A percentile compares a stretch with the other conserved stretches of the same genome.
Conservation (phyloP, 1,140 invertebrate species). For the Atta colombica region DNA sequence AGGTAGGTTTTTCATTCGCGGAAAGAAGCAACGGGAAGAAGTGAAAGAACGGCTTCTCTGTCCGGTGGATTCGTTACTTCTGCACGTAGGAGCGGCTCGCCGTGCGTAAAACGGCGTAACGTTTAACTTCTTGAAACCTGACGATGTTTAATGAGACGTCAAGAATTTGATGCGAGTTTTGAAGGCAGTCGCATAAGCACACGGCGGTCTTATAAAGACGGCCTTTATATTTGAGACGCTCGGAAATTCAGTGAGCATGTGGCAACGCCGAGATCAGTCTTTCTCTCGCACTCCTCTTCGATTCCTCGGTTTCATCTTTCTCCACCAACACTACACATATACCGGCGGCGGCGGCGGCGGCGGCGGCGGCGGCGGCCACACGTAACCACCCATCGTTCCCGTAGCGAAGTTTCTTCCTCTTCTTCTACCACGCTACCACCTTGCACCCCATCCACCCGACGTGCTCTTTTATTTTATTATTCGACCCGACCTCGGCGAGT, state of each 20-base stretch:
- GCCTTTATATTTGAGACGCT: constrained; percentile 78
- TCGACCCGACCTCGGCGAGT: constrained; percentile 79
- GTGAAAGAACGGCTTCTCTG: constrained; percentile 52
- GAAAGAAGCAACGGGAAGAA: background rate
- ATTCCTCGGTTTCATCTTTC: constrained; percentile 49
- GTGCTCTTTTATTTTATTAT: constrained; percentile 78
- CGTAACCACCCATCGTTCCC: constrained; percentile 62
- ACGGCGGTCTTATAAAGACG: constrained; percentile 75
- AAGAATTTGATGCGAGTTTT: constrained; percentile 77
- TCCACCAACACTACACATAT: constrained; percentile 24
- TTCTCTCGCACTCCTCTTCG: constrained; percentile 51
- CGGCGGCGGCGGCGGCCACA: background rate
- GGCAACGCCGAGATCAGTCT: constrained; percentile 77
- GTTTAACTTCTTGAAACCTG: constrained; percentile 72
- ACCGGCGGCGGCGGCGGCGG: background rate
- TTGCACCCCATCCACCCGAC: constrained; percentile 75
- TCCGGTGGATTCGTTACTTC: constrained; percentile 54
- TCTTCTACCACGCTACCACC: constrained; percentile 79
- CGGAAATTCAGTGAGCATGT: constrained; percentile 81
- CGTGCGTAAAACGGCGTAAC: constrained; percentile 49
- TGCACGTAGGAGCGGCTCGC: constrained; percentile 21
- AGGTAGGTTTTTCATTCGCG: background rate
- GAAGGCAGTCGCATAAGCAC: constrained; percentile 61
- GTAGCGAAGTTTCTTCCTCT: constrained; percentile 71
- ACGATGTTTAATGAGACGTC: constrained; percentile 77